Evolutionary conservation across 2,797 vertebrate genomes (phyloP).

Genomic region (Pipistrellus kuhlii): DNA sequence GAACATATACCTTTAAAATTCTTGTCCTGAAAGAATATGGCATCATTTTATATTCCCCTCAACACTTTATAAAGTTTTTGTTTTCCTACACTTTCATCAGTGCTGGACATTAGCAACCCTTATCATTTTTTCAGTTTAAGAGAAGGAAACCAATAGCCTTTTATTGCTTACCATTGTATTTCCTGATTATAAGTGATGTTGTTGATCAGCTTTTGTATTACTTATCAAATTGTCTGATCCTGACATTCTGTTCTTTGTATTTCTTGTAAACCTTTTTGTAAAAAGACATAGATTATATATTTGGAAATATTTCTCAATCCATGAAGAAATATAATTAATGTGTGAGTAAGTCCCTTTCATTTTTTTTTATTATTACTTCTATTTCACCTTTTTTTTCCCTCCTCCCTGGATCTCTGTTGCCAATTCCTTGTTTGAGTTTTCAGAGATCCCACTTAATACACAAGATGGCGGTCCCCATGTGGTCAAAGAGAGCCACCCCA

Average conservation of each 20-base stretch:
- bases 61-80: neutral
- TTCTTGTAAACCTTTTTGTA: neutral
- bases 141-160: neutral
- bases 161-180: neutral
- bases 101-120: neutral
- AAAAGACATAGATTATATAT: neutral
- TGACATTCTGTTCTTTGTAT: neutral
- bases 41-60: neutral
- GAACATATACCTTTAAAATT: neutral
- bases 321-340: neutral
- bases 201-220: neutral
- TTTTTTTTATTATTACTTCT: neutral
- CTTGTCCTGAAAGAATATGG: neutral
- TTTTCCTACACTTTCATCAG: neutral
- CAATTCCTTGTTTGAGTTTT: neutral
- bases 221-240: neutral
- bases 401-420: neutral
- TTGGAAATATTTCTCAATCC: neutral
- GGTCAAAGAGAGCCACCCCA: too few relatives aligned
- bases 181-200: neutral
- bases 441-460: neutral
- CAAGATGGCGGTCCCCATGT: too few relatives aligned
- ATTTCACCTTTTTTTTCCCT: neutral
- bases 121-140: neutral
- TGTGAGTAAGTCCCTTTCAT: neutral